phyloP scores from a whole-genome alignment of 2,797 vertebrate genomes.

The Halcyon leucocephala region DNA sequence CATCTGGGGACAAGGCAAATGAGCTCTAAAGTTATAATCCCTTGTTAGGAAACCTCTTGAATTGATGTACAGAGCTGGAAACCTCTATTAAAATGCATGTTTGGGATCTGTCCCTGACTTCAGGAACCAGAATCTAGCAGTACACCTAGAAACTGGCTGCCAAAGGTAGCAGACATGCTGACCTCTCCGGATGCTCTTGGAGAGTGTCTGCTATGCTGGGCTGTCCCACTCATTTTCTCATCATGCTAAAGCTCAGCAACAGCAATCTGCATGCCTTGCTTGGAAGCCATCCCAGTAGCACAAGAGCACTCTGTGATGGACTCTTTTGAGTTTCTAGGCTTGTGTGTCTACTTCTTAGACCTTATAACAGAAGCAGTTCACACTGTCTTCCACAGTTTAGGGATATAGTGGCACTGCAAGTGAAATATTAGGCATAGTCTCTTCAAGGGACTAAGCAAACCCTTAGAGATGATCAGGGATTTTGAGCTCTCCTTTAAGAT shows the following conservation, averaged over 20 bases:
- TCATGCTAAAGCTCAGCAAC: neutral
- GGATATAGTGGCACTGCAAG: neutral
- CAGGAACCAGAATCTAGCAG: neutral
- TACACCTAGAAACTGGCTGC: neutral
- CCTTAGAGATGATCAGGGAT: neutral
- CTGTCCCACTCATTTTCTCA: neutral
- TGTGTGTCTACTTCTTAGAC: neutral
- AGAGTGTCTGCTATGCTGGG: neutral
- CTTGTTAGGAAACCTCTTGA: neutral
- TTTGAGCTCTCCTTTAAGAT: neutral
- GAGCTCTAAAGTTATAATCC: neutral
- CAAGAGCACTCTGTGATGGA: neutral
- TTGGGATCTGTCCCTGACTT: neutral
- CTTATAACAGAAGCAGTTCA: neutral
- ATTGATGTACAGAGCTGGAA: neutral
- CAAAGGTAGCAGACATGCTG: neutral
- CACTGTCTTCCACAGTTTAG: fast-evolving
- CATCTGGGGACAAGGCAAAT: neutral
- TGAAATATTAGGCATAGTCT: neutral
- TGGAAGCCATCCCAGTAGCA: constrained; percentile 8
- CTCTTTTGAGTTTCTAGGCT: constrained; percentile 7
- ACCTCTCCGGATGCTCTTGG: neutral
- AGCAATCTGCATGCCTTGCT: neutral
- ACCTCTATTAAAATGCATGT: neutral
- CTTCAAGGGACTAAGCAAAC: neutral